Evolutionary conservation across 2,888 invertebrate species (phyloP).

Genomic region (Drosophila leonis): DNA sequence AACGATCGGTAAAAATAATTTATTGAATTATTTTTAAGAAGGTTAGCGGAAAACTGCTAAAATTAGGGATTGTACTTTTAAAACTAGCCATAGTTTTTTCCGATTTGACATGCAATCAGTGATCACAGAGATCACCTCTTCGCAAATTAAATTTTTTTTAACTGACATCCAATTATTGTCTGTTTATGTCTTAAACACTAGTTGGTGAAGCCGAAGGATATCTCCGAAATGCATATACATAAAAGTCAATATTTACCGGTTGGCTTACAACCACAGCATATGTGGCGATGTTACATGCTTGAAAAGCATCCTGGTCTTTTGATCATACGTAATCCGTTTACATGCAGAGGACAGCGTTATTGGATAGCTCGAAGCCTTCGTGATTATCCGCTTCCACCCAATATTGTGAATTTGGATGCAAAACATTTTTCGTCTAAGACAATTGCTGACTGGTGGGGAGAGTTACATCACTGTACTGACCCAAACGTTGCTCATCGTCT

Average conservation of each 20-base stretch:
- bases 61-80: too few species aligned
- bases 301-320: slow-evolving; percentile 90
- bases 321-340: slow-evolving; percentile 94
- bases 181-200: slow-evolving; percentile 13
- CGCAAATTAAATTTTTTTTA: not conserved
- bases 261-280: slow-evolving; percentile 80
- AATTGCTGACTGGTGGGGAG: slow-evolving; percentile 89
- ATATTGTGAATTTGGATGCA: slow-evolving; percentile 80
- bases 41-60: too few species aligned
- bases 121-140: not conserved
- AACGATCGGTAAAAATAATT: too few species aligned
- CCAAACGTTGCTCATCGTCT: slow-evolving; percentile 70
- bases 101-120: not conserved
- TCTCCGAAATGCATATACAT: slow-evolving; percentile 3
- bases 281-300: slow-evolving; percentile 89
- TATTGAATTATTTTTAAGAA: too few species aligned
- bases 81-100: not conserved
- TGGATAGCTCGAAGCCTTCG: slow-evolving; percentile 93
- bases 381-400: slow-evolving; percentile 91
- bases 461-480: slow-evolving; percentile 80
- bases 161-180: not conserved
- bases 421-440: slow-evolving; percentile 64
- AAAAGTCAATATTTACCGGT: slow-evolving; percentile 32
- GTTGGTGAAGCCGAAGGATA: slow-evolving; percentile 23
- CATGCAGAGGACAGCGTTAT: slow-evolving; percentile 90